Base-by-base conservation (phyloP, 2,797 vertebrate genomes). In the Trachurus trachurus region DNA sequence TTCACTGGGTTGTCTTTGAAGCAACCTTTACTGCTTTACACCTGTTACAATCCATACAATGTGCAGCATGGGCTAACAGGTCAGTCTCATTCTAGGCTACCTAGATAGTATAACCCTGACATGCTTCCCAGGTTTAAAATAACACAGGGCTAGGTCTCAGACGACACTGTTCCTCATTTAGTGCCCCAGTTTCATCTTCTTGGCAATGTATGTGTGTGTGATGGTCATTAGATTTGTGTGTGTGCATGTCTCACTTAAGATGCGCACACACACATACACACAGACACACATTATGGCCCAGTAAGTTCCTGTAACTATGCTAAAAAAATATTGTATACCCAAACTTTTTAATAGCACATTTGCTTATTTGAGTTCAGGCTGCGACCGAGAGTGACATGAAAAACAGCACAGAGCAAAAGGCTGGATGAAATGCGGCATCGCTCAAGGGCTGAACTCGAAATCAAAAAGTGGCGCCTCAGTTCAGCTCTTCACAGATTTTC, bases 111-210 rank as follows among this genome's bases (percentile, higher is more conserved):
- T 87, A 88, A 93, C 93, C 92, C 92, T 94, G 94, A 94, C 92
- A 94, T 74, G 88, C 68, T 93, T 92, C 74, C 45, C 58, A 68
- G 74, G 74, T 91, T 83, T 90, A 93, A 94, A 94, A 93, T 94
- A 93, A 91, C 89, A 85, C 75, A 17, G 50, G 94, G 94, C 88
- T 92, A 92, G 76, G 93, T 94, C 94, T 94, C 94, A 90, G 88
- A 93, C 87, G 94, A 91, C 89, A 65, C 83, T 61, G 79, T 67
- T 88, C 92, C 88, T 92, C 89, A 88, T 94, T 91, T 81, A 68
- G 61, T 88, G 93, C 84, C 92, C 94, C 53, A 94, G 65, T 93
- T 94, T 81, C 58, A 58, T 81, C 84, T 57, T 73, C 78, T 75
- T 78, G 60, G 76, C 78, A 47, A 50, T 67, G 57, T 42, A 34